Conservation (phyloP, 2,888 invertebrate species). For the Alitta virens region DNA sequence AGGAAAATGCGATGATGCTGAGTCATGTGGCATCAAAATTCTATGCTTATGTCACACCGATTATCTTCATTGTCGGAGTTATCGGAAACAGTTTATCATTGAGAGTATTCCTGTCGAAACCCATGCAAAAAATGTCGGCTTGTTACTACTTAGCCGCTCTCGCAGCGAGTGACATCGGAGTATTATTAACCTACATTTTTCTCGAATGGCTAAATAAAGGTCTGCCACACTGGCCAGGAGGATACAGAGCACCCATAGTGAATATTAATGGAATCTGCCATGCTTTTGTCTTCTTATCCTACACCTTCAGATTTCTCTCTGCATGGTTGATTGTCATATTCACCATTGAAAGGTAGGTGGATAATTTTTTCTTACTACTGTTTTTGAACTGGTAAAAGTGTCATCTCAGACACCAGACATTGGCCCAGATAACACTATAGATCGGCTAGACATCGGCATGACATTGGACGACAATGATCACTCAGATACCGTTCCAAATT, state of each 20-base stretch:
- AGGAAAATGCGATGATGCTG: neutral
- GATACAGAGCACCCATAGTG: constrained; percentile 29
- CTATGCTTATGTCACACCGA: constrained; percentile 24
- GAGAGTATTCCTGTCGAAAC: constrained; percentile 71
- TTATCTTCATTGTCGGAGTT: constrained; percentile 23
- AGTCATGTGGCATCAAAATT: constrained; percentile 1
- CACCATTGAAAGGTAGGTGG: constrained; percentile 36
- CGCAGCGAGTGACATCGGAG: constrained; percentile 74
- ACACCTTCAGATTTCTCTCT: constrained; percentile 45
- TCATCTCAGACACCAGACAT: too few relatives aligned
- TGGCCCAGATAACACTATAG: too few relatives aligned
- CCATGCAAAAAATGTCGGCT: constrained; percentile 67
- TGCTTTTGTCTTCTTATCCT: constrained; percentile 68
- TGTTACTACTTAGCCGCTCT: constrained; percentile 77
- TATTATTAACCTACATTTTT: constrained; percentile 63
- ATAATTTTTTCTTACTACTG: too few relatives aligned
- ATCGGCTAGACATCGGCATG: too few relatives aligned
- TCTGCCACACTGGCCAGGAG: constrained; percentile 33
- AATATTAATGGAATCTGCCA: constrained; percentile 58
- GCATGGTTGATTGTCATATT: constrained; percentile 50
- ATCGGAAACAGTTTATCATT: constrained; percentile 21
- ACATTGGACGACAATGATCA: too few relatives aligned
- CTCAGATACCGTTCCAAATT: too few relatives aligned
- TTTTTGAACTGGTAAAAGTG: too few relatives aligned
- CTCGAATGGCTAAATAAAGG: constrained; percentile 49